Evolutionary conservation across 2,797 vertebrate genomes (phyloP).

Genomic region (Pipistrellus pygmaeus): DNA sequence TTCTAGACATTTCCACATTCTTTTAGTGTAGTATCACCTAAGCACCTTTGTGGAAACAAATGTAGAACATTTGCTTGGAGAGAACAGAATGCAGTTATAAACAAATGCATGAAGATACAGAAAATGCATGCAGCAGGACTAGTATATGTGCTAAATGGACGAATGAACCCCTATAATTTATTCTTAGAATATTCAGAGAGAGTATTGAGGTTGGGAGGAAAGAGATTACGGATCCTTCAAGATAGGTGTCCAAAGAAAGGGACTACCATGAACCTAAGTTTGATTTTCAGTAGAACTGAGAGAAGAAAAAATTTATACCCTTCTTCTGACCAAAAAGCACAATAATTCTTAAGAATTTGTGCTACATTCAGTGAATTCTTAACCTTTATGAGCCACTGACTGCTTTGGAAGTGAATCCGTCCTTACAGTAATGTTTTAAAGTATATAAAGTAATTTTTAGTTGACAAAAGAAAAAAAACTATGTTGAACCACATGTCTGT

Average conservation of each 20-base stretch:
- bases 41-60: neutral
- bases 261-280: neutral
- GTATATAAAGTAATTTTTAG: neutral
- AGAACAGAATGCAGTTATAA: conserved; percentile 41
- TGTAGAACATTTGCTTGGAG: neutral
- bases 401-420: conserved; percentile 6
- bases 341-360: neutral
- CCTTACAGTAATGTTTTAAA: conserved; percentile 46
- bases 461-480: neutral
- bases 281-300: neutral
- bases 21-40: conserved; percentile 1
- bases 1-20: conserved; percentile 43
- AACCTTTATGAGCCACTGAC: neutral
- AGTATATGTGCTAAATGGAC: neutral
- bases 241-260: conserved; percentile 2
- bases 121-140: neutral
- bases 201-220: neutral
- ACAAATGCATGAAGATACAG: neutral
- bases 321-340: neutral
- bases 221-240: neutral
- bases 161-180: neutral
- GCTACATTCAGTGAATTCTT: neutral
- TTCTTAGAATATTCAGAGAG: conserved; percentile 36
- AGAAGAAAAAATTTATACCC: neutral
- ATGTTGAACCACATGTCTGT: neutral